These are phyloP conservation scores for Paedocypris micromegethes DNA, from an alignment of 2,797 vertebrate genomes.

Conservation along the genomic window DNA sequence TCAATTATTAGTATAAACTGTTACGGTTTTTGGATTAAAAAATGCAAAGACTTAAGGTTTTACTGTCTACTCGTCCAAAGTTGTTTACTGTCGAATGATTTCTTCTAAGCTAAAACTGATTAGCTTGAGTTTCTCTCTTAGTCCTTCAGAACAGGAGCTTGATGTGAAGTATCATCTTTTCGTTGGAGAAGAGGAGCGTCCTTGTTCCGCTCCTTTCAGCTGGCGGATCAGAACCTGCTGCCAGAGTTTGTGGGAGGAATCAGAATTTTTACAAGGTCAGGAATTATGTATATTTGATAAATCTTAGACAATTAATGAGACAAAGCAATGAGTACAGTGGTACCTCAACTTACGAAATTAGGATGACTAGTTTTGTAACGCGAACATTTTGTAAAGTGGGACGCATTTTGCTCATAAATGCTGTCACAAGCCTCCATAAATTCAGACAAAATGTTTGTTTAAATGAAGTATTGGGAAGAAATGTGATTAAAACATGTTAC, in stretches of 20 bases:
- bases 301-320: not conserved
- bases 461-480: too few relatives aligned
- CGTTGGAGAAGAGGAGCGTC: constrained; percentile 49
- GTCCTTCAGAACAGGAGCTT: constrained; percentile 59
- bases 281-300: not conserved
- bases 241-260: constrained; percentile 68
- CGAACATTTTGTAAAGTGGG: too few relatives aligned
- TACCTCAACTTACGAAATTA: not conserved
- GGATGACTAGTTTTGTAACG: too few relatives aligned
- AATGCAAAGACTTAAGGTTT: too few relatives aligned
- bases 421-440: too few relatives aligned
- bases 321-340: not conserved
- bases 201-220: constrained; percentile 64
- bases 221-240: constrained; percentile 62
- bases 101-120: not conserved
- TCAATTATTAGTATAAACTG: too few relatives aligned
- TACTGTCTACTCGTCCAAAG: too few relatives aligned
- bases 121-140: constrained; percentile 33
- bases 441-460: too few relatives aligned
- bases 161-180: constrained; percentile 56
- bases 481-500: too few relatives aligned
- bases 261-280: constrained; percentile 64
- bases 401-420: too few relatives aligned
- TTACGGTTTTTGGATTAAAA: too few relatives aligned
- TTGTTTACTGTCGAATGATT: too few relatives aligned